Evolutionary conservation across 2,113 vertebrate genomes (phyloP).

Genomic region (Oryzias celebensis): DNA sequence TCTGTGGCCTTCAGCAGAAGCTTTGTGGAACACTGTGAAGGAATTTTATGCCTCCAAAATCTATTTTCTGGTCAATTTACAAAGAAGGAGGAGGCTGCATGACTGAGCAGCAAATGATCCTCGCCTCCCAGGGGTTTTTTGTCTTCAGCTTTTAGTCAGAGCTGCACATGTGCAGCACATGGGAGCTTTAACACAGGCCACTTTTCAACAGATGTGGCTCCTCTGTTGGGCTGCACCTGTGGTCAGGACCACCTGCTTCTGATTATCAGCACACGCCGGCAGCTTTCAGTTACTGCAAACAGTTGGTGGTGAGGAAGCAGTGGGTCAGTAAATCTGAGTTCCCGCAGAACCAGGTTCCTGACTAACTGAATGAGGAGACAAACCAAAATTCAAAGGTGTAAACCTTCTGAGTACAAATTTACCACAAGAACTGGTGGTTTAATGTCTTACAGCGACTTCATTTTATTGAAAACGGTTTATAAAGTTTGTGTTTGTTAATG

Average conservation of each 20-base stretch:
- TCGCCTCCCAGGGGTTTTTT: constrained; percentile 46
- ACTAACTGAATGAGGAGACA: too few species aligned
- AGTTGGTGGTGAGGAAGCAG: constrained; percentile 11
- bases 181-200: constrained; percentile 24
- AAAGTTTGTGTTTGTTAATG: too few species aligned
- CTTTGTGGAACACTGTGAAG: constrained; percentile 52
- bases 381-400: too few species aligned
- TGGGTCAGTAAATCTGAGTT: neutral
- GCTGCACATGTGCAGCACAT: constrained; percentile 51
- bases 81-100: constrained; percentile 44
- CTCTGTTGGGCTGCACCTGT: constrained; percentile 54
- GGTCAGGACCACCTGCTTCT: constrained; percentile 56
- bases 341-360: too few species aligned
- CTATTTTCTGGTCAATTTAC: constrained; percentile 67
- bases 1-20: constrained; percentile 45
- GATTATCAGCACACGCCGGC: constrained; percentile 36
- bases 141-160: constrained; percentile 34
- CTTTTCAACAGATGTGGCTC: constrained; percentile 38
- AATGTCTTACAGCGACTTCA: too few species aligned
- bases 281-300: constrained; percentile 11
- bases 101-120: constrained; percentile 62
- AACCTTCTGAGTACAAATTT: too few species aligned
- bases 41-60: constrained; percentile 58
- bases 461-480: too few species aligned
- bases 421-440: too few species aligned